Percentiles rank a stretch among this genome's conserved stretches.
phyloP scores from a whole-genome alignment of 2,888 invertebrate genomes.

The Choristoneura rosaceana region DNA sequence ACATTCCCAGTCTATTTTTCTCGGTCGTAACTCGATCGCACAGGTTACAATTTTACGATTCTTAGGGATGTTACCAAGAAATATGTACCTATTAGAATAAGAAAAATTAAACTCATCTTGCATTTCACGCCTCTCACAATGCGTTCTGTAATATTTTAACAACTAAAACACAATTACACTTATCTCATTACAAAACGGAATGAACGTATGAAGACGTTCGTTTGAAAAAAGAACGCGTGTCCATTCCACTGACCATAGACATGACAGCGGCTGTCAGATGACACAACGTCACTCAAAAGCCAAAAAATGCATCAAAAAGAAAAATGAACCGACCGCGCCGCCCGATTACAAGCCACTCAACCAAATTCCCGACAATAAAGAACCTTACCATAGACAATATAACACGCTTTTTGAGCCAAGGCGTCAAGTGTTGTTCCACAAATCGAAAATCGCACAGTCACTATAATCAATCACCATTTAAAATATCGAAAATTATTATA shows the following conservation, averaged over 20 bases:
- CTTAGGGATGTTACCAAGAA: too few species aligned
- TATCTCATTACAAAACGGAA: conserved; percentile 18
- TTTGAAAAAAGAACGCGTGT: conserved; percentile 41
- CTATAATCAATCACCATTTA: conserved; percentile 82
- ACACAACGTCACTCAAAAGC: conserved; percentile 45
- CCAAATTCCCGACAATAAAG: conserved; percentile 44
- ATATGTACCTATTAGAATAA: too few species aligned
- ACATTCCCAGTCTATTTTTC: too few species aligned
- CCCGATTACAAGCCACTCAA: conserved; percentile 26
- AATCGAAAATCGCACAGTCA: conserved; percentile 69
- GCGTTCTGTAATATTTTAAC: not conserved
- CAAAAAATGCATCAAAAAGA: conserved; percentile 37
- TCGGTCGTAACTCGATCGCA: too few species aligned
- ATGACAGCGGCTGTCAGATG: conserved; percentile 50
- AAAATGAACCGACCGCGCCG: conserved; percentile 26
- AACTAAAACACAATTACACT: not conserved
- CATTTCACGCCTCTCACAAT: not conserved
- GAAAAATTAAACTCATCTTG: not conserved
- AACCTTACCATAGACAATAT: conserved; percentile 54
- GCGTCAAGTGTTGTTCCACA: conserved; percentile 55
- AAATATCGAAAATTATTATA: conserved; percentile 80
- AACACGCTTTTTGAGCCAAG: conserved; percentile 50
- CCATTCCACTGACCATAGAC: conserved; percentile 45
- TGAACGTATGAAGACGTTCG: conserved; percentile 46
- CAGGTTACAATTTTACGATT: too few species aligned